Percentiles rank a stretch among this genome's conserved stretches.
phyloP scores from a whole-genome alignment of 2,888 invertebrate genomes.

The Lomographa bimaculata region DNA sequence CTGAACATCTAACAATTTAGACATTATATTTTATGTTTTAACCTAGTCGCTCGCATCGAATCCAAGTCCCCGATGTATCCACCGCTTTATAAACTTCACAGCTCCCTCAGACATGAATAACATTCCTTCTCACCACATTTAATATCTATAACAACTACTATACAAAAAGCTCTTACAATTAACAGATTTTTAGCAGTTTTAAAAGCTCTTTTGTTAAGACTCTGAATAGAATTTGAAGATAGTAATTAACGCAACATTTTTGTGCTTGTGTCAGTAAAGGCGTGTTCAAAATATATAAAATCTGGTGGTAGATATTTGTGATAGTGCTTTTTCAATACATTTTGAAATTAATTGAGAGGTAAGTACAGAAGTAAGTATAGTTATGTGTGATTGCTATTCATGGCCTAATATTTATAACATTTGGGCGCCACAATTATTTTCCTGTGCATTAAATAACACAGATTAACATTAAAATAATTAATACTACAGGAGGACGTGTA shows the following conservation, averaged over 20 bases:
- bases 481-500: conserved; percentile 55
- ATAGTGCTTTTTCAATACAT: conserved; percentile 29
- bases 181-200: conserved; percentile 65
- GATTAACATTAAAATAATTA: conserved; percentile 40
- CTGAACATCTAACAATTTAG: conserved; percentile 35
- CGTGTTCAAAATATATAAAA: too few relatives aligned
- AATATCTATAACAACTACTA: conserved; percentile 67
- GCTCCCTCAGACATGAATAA: conserved; percentile 34
- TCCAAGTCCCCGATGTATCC: conserved; percentile 41
- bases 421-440: conserved; percentile 41
- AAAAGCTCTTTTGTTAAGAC: conserved; percentile 62
- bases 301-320: too few relatives aligned
- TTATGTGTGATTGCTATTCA: conserved; percentile 33
- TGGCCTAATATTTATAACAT: conserved; percentile 33
- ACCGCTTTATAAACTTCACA: too few relatives aligned
- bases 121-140: conserved; percentile 44
- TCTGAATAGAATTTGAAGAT: conserved; percentile 22
- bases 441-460: conserved; percentile 44
- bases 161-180: conserved; percentile 74
- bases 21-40: conserved; percentile 33
- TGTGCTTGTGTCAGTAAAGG: conserved; percentile 34
- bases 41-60: conserved; percentile 31
- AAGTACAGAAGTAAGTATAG: too few relatives aligned
- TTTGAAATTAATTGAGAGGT: too few relatives aligned
- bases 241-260: conserved; percentile 41